phyloP scores from a whole-genome alignment of 2,113 vertebrate species.

The Rallus limicola region DNA sequence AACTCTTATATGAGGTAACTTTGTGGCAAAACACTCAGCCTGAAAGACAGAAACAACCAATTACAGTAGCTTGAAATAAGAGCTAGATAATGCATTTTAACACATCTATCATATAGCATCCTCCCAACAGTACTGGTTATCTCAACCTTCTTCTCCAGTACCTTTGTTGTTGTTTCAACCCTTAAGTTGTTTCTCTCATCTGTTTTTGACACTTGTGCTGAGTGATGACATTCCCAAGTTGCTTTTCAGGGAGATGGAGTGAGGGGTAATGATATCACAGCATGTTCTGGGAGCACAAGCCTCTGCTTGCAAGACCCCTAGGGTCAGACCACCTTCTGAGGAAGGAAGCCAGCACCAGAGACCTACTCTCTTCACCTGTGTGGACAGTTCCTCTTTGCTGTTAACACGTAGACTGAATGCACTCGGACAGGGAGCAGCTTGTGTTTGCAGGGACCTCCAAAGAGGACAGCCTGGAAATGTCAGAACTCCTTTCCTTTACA shows the following conservation, averaged over 20 bases:
- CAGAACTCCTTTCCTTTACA: conserved; percentile 5
- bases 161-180: not conserved
- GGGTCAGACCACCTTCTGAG: not conserved
- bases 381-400: not conserved
- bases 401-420: not conserved
- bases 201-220: not conserved
- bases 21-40: not conserved
- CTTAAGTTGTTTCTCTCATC: not conserved
- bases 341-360: not conserved
- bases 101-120: not conserved
- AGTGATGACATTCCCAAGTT: not conserved
- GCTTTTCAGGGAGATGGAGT: not conserved
- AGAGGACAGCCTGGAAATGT: conserved; percentile 16
- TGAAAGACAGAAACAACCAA: not conserved
- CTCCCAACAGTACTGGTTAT: not conserved
- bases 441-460: not conserved
- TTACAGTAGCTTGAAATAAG: not conserved
- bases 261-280: not conserved
- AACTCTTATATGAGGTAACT: not conserved
- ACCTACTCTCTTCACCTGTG: not conserved
- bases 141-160: not conserved
- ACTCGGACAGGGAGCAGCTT: not conserved
- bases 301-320: not conserved
- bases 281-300: not conserved
- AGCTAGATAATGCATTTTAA: not conserved